These are phyloP conservation scores for Borostomias antarcticus DNA, from an alignment of 2,797 vertebrate species.

Conservation along the genomic window DNA sequence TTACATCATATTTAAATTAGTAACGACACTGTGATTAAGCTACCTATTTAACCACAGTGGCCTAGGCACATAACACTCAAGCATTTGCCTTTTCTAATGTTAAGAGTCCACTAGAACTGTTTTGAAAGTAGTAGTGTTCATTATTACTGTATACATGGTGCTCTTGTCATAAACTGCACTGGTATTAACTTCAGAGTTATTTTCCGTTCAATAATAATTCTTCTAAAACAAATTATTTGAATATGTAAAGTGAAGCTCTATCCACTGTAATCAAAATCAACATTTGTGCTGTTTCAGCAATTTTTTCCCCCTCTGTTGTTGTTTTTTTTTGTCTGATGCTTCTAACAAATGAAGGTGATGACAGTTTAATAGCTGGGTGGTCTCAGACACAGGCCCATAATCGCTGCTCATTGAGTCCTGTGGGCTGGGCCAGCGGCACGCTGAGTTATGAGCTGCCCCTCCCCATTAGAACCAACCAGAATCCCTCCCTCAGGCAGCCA, in stretches of 20 bases:
- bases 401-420: slow-evolving; percentile 65
- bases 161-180: not conserved
- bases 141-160: too few species aligned
- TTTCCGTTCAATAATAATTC: not conserved
- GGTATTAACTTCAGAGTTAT: not conserved
- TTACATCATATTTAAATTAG: too few species aligned
- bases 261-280: slow-evolving; percentile 34
- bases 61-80: too few species aligned
- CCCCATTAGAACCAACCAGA: slow-evolving; percentile 50
- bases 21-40: too few species aligned
- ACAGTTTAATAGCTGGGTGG: slow-evolving; percentile 73
- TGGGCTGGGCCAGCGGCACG: slow-evolving; percentile 54
- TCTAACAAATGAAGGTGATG: slow-evolving; percentile 68
- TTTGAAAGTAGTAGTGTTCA: too few species aligned
- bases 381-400: slow-evolving; percentile 62
- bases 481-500: slow-evolving; percentile 12
- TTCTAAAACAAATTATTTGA: not conserved
- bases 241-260: not conserved
- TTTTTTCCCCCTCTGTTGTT: not conserved
- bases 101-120: too few species aligned
- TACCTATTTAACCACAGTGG: too few species aligned
- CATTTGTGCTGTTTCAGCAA: slow-evolving; percentile 51
- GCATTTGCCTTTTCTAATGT: too few species aligned
- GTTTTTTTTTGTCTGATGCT: slow-evolving; percentile 30
- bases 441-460: slow-evolving; percentile 66